Conservation (phyloP, 2,888 invertebrate species). For the Trisateles emortualis region DNA sequence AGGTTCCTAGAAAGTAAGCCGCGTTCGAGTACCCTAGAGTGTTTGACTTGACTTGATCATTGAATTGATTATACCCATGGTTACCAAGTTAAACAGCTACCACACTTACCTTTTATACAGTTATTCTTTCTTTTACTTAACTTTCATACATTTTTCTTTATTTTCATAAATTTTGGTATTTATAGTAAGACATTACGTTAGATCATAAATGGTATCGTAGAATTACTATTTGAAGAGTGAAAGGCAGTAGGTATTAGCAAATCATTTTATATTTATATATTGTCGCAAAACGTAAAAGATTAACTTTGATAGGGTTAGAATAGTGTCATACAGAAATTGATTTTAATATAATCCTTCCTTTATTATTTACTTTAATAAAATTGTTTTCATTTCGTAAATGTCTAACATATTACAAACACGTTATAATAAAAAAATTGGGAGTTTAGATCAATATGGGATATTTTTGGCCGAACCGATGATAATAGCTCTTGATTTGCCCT, state of each 20-base stretch:
- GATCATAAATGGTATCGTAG: too few relatives aligned
- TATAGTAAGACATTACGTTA: too few relatives aligned
- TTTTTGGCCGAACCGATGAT: constrained; percentile 32
- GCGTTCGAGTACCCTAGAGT: constrained; percentile 21
- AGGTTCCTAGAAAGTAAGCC: constrained; percentile 27
- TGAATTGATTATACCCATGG: constrained; percentile 28
- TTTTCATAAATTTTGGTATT: too few relatives aligned
- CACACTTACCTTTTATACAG: neutral
- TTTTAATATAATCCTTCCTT: neutral
- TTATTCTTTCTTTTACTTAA: neutral
- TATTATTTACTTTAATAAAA: constrained; percentile 10
- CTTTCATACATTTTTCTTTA: too few relatives aligned
- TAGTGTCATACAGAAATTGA: neutral
- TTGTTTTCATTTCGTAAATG: constrained; percentile 1
- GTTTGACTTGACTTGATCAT: constrained; percentile 37
- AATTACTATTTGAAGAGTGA: too few relatives aligned
- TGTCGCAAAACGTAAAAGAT: too few relatives aligned
- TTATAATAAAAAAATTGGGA: constrained; percentile 34
- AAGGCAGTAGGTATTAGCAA: too few relatives aligned
- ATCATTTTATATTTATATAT: too few relatives aligned
- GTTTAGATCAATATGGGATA: constrained; percentile 25
- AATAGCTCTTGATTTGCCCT: constrained; percentile 24
- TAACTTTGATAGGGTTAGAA: too few relatives aligned
- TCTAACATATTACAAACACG: constrained; percentile 36
- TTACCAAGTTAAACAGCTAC: constrained; percentile 1